A percentile compares a stretch with the other conserved stretches of the same genome.
phyloP scores from a whole-genome alignment of 2,888 invertebrate species.

The Pseudococcus longispinus region DNA sequence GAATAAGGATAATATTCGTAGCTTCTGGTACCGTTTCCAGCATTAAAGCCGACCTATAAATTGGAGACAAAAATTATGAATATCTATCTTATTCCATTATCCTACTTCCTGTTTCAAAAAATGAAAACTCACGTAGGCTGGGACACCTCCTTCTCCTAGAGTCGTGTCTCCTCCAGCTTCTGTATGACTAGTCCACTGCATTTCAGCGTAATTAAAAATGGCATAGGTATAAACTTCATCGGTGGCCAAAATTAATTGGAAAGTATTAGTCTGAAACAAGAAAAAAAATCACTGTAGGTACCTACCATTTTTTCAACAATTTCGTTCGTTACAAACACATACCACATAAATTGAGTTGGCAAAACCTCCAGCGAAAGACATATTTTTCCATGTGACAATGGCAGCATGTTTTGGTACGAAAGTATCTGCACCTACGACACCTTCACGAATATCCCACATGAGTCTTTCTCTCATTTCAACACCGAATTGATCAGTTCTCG shows the following conservation, averaged over 20 bases:
- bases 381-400: conserved; percentile 95
- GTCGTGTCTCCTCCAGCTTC: conserved; percentile 90
- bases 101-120: not conserved
- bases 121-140: conserved; percentile 77
- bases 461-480: conserved; percentile 84
- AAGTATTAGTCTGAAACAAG: conserved; percentile 83
- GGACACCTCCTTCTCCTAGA: conserved; percentile 83
- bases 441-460: conserved; percentile 87
- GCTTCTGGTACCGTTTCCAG: conserved; percentile 89
- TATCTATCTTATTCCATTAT: too few species aligned
- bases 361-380: conserved; percentile 89
- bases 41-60: conserved; percentile 92
- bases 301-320: not conserved
- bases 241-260: conserved; percentile 91
- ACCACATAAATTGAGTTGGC: conserved; percentile 77
- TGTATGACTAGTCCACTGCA: conserved; percentile 90
- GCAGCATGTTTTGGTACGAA: conserved; percentile 91
- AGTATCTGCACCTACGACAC: conserved; percentile 88
- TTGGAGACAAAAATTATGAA: not conserved
- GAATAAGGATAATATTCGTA: conserved; percentile 91
- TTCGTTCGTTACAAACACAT: conserved; percentile 60
- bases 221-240: conserved; percentile 94
- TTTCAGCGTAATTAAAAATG: conserved; percentile 90
- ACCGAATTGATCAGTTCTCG: conserved; percentile 80
- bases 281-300: not conserved